Percentiles rank a stretch among this genome's conserved stretches.
These are phyloP conservation scores for Amyelois transitella DNA, from an alignment of 1,140 invertebrate genomes.

Conservation along the genomic window DNA sequence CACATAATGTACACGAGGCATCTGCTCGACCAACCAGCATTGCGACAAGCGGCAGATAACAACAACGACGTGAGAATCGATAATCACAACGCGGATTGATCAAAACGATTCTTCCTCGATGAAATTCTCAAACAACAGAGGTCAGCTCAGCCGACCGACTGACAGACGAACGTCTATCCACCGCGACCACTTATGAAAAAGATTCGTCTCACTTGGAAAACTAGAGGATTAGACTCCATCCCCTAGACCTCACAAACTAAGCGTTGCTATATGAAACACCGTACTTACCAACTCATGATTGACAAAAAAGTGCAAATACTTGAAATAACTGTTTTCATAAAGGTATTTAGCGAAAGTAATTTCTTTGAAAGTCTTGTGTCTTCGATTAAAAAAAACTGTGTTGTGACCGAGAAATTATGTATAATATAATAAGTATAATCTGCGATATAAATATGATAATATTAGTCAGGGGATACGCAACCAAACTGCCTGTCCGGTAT, in stretches of 20 bases:
- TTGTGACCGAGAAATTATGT: too few species aligned
- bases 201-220: conserved; percentile 68
- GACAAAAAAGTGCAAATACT: too few species aligned
- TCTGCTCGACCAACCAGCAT: conserved; percentile 73
- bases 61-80: conserved; percentile 77
- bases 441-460: too few species aligned
- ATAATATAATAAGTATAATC: conserved; percentile 42
- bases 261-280: conserved; percentile 59
- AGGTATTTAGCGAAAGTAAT: too few species aligned
- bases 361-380: too few species aligned
- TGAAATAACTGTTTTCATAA: too few species aligned
- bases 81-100: conserved; percentile 75
- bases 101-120: conserved; percentile 82
- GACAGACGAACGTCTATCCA: conserved; percentile 67
- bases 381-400: too few species aligned
- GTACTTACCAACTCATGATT: conserved; percentile 24
- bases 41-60: conserved; percentile 69
- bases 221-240: conserved; percentile 75
- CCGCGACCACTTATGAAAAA: conserved; percentile 74
- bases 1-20: conserved; percentile 79
- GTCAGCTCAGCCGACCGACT: conserved; percentile 49
- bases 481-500: too few species aligned
- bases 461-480: too few species aligned
- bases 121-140: conserved; percentile 81
- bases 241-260: conserved; percentile 81